These are phyloP conservation scores for Phrixothrix hirtus DNA, from an alignment of 2,888 invertebrate species.

Conservation along the genomic window DNA sequence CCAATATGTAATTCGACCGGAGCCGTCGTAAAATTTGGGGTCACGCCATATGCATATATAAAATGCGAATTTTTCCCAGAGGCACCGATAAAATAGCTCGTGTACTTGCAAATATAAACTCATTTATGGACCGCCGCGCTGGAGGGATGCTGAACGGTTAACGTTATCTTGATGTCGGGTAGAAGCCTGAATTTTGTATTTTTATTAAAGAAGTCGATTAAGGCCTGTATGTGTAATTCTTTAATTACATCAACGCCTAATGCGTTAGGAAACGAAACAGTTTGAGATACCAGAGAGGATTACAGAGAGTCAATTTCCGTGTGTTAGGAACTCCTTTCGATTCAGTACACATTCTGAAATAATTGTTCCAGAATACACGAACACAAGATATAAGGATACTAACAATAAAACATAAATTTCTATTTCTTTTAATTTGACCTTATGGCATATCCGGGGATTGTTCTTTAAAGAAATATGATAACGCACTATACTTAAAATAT, in stretches of 20 bases:
- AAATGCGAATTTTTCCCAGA: conserved; percentile 33
- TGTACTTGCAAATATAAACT: conserved; percentile 28
- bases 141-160: conserved; percentile 14
- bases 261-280: conserved; percentile 6
- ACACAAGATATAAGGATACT: too few species aligned
- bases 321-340: too few species aligned
- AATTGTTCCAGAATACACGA: too few species aligned
- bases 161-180: conserved; percentile 12
- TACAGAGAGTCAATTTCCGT: conserved; percentile 5
- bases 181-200: conserved; percentile 5
- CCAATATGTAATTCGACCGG: conserved; percentile 32
- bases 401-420: too few species aligned
- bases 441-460: too few species aligned
- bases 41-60: conserved; percentile 33
- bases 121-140: conserved; percentile 24
- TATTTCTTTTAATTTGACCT: too few species aligned
- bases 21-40: conserved; percentile 30
- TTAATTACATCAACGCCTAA: conserved; percentile 17
- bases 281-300: conserved; percentile 1
- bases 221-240: conserved; percentile 12
- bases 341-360: neutral
- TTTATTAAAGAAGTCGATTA: conserved; percentile 7
- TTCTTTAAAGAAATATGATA: too few species aligned
- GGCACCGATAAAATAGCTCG: conserved; percentile 26
- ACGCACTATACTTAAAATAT: too few species aligned